Percentiles rank a stretch among this genome's conserved stretches.
Evolutionary conservation across 2,888 invertebrate species (phyloP).

Genomic region (Acanthosoma haemorrhoidale): DNA sequence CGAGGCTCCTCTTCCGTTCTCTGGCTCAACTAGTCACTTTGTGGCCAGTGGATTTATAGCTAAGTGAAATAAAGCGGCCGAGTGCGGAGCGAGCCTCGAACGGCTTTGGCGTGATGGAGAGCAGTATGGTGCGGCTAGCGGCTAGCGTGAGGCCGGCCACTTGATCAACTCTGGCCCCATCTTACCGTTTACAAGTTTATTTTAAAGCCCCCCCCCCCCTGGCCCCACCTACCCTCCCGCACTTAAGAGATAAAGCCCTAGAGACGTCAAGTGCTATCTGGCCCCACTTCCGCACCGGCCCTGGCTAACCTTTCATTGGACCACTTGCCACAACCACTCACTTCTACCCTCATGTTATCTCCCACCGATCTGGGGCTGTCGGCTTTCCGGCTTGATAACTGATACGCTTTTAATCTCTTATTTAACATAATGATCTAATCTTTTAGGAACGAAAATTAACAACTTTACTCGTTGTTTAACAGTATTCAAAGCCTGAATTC

Average conservation of each 20-base stretch:
- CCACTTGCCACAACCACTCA: neutral
- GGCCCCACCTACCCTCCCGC: neutral
- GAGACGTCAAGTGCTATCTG: slow-evolving; percentile 7
- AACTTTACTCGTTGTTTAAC: no score
- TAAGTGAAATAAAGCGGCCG: neutral
- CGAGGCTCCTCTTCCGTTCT: no score
- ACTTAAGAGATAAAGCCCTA: slow-evolving; percentile 1
- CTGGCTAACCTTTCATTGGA: neutral
- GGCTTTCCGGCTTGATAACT: no score
- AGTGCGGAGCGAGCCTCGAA: neutral
- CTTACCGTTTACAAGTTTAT: slow-evolving; percentile 32
- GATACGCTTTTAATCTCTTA: no score
- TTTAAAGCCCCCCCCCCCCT: slow-evolving; percentile 18
- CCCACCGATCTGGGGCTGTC: no score
- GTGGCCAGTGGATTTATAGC: no score
- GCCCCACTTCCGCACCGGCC: neutral
- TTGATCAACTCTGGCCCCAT: slow-evolving; percentile 16
- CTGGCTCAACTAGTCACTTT: no score
- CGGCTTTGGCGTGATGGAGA: slow-evolving; percentile 1
- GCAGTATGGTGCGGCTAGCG: no score
- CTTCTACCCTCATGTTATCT: no score
- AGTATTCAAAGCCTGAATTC: no score
- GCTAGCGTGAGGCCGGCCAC: slow-evolving; percentile 15
- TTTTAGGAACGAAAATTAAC: no score
- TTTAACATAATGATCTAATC: no score